Conservation (phyloP, 1,140 invertebrate species). For the Parapsyche elsis region DNA sequence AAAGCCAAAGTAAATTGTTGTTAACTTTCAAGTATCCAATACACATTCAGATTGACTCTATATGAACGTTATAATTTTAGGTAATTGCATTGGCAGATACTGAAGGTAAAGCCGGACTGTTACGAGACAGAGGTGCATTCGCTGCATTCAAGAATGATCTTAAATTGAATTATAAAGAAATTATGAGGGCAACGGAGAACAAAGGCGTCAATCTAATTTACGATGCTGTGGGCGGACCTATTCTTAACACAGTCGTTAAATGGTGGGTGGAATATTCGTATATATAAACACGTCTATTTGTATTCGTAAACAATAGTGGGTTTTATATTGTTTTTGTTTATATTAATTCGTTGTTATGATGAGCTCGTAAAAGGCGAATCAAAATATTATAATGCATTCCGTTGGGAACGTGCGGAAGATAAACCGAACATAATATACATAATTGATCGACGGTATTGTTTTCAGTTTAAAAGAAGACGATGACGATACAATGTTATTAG, state of each 20-base stretch:
- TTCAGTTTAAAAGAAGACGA: slow-evolving; percentile 39
- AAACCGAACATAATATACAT: no score
- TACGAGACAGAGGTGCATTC: slow-evolving; percentile 68
- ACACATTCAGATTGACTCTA: no score
- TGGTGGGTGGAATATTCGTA: slow-evolving; percentile 60
- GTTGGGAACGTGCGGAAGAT: neutral
- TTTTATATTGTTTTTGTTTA: neutral
- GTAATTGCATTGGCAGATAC: slow-evolving; percentile 69
- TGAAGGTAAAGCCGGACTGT: slow-evolving; percentile 67
- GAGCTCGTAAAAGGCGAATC: neutral
- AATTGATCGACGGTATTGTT: no score
- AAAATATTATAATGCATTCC: no score
- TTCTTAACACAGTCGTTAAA: slow-evolving; percentile 64
- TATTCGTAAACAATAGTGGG: neutral
- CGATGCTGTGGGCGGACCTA: slow-evolving; percentile 70
- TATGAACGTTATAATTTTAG: no score
- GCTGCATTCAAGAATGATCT: slow-evolving; percentile 65
- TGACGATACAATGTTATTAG: slow-evolving; percentile 30
- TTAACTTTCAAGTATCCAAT: no score
- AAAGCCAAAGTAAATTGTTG: slow-evolving; percentile 65
- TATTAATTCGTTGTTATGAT: neutral
- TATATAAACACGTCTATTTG: neutral
- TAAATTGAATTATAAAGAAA: slow-evolving; percentile 63
- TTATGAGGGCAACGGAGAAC: slow-evolving; percentile 66
- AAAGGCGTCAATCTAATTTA: slow-evolving; percentile 68